Evolutionary conservation across 2,113 vertebrate genomes (phyloP).

Genomic region (Antechinus flavipes): DNA sequence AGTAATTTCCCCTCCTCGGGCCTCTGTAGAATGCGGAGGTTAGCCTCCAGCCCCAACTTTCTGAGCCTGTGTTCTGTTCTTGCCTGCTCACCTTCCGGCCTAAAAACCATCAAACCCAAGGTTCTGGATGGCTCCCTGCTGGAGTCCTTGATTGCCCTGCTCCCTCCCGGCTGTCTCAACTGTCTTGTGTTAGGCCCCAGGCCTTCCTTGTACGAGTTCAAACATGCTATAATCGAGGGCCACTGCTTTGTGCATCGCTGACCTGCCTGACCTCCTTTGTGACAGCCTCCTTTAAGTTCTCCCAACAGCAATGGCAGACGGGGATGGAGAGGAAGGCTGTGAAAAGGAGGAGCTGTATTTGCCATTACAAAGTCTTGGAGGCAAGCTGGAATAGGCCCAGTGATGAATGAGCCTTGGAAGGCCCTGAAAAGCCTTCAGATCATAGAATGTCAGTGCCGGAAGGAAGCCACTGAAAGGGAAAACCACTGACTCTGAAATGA

Average conservation of each 20-base stretch:
- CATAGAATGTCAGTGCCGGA: background rate
- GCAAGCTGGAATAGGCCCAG: background rate
- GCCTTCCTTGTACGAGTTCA: background rate
- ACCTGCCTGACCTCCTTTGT: background rate
- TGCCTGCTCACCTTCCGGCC: background rate
- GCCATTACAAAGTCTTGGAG: background rate
- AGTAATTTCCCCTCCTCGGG: background rate
- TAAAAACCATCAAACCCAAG: background rate
- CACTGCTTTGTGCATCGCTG: background rate
- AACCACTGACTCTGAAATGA: background rate
- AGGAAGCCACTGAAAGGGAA: background rate
- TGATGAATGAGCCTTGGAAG: background rate
- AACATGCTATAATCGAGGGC: background rate
- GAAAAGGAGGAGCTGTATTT: background rate
- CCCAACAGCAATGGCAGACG: background rate
- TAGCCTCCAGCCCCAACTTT: background rate
- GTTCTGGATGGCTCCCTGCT: background rate
- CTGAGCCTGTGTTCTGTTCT: background rate
- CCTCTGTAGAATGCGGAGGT: background rate
- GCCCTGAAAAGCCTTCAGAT: background rate
- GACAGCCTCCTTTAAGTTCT: background rate
- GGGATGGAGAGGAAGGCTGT: background rate
- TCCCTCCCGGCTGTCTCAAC: background rate
- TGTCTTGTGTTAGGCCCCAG: background rate
- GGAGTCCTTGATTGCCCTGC: background rate